Evolutionary conservation across 2,113 vertebrate genomes (phyloP).

Genomic region (Polyodon spathula): DNA sequence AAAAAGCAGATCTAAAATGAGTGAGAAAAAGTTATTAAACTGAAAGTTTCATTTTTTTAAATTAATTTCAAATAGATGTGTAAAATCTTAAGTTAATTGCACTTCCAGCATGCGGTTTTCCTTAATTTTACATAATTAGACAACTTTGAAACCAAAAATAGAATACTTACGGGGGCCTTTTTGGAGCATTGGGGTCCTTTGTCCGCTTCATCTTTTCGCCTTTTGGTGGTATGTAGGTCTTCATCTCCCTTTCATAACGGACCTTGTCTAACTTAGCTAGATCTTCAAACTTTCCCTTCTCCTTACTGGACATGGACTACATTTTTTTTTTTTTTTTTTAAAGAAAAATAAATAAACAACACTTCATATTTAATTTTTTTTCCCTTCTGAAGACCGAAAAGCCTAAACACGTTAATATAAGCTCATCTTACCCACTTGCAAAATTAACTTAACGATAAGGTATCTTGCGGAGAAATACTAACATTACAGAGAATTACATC

Average conservation of each 20-base stretch:
- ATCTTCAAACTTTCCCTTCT: conserved; percentile 94
- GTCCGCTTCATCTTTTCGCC: conserved; percentile 85
- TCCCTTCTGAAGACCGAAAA: too few species aligned
- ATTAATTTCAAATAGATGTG: neutral
- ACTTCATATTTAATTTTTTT: too few species aligned
- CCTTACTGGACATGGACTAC: conserved; percentile 88
- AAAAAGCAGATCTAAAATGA: conserved; percentile 89
- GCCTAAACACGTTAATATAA: too few species aligned
- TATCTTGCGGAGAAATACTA: too few species aligned
- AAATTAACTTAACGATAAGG: too few species aligned
- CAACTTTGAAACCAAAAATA: too few species aligned
- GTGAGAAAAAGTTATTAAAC: neutral
- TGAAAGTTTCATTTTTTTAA: neutral
- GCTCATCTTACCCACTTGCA: too few species aligned
- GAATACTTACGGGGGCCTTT: conserved; percentile 93
- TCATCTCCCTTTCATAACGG: conserved; percentile 94
- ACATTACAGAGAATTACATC: too few species aligned
- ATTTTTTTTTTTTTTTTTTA: conserved; percentile 29
- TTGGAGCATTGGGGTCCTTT: conserved; percentile 95
- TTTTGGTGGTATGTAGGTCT: conserved; percentile 84
- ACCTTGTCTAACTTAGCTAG: conserved; percentile 90
- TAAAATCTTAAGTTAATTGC: neutral
- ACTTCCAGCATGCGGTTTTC: neutral
- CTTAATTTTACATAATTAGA: neutral
- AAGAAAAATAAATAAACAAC: conserved; percentile 2